Evolutionary conservation across 2,797 vertebrate species (phyloP), one percentile per base, ranked within the genome.

Genomic region (Cynodonichthys magdalenae): DNA sequence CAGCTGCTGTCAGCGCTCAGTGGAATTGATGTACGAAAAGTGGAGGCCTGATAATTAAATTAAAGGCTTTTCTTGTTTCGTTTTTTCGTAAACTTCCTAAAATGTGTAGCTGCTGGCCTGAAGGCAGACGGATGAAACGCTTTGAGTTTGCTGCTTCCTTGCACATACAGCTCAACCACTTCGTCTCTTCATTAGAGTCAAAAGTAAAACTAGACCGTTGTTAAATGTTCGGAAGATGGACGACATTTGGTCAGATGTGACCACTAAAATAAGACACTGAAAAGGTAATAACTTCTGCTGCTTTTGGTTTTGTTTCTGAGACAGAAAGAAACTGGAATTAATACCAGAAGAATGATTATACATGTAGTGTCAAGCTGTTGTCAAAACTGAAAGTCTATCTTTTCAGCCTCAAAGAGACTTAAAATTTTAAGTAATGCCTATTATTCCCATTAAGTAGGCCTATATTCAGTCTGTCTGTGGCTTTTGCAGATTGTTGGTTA

Each of bases 1-100:
- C 91, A 91, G 89, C 89, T 90, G 92, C 85, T 81, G 86, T 91
- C 83, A 87, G 80, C 78, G 68, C 72, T 79, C 73, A 69, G 69
- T 61, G 58, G 76, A 82, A 77, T 70, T 31, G 76, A 84, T 66
- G 67, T 70, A 82, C 62, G 75, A 62, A 77, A 74, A 81, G 61
- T 11, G 4, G 36, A 74, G 71, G 68, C 53, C 73, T 79, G 75
- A 85, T 88, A 82, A 92, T 90, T 83, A 80, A 78, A 82, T 84
- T 84, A 90, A 87, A 90, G 80, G 71, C 64, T 81, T 85, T 71
- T 54, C 71, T 83, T 59, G 46, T 84, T 75, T 78, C 45, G 47
- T 48, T 79, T 77, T 74, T 65, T 67, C 18, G 44, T 79, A 69
- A 86, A 77, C 66, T 66, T 80, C 72, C 71, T 59, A 64, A 85